Evolutionary conservation across 2,113 vertebrate species (phyloP).

Genomic region (Gobio gobio): DNA sequence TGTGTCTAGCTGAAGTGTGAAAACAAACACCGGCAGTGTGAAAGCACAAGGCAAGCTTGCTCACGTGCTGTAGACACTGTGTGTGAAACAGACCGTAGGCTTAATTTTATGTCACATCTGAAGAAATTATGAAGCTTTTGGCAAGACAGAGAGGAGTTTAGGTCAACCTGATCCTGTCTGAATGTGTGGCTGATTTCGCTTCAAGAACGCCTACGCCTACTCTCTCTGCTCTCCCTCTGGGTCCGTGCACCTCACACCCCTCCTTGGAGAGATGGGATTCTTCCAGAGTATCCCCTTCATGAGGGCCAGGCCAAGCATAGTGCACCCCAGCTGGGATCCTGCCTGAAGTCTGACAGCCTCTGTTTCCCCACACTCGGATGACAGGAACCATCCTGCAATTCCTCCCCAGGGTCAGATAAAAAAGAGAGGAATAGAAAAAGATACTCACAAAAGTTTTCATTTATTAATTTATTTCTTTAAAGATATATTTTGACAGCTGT

Average conservation of each 20-base stretch:
- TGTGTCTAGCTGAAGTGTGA: not conserved
- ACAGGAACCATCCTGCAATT: conserved; percentile 63
- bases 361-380: conserved; percentile 60
- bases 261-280: conserved; percentile 37
- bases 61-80: not conserved
- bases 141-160: conserved; percentile 1
- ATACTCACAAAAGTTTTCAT: conserved; percentile 51
- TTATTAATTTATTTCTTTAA: conserved; percentile 51
- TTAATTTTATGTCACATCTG: conserved; percentile 15
- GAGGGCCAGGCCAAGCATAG: conserved; percentile 34
- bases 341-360: conserved; percentile 69
- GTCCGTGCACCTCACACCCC: not conserved
- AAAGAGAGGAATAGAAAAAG: conserved; percentile 44
- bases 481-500: conserved; percentile 58
- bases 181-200: conserved; percentile 10
- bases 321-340: conserved; percentile 57
- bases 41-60: conserved; percentile 5
- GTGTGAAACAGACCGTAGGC: conserved; percentile 8
- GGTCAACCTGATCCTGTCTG: not conserved
- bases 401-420: conserved; percentile 62
- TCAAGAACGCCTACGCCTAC: conserved; percentile 17
- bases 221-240: conserved; percentile 38
- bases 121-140: not conserved
- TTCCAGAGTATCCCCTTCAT: conserved; percentile 38
- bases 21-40: not conserved